Evolutionary conservation across 2,888 invertebrate genomes (phyloP).

Genomic region (Odontothrips loti): DNA sequence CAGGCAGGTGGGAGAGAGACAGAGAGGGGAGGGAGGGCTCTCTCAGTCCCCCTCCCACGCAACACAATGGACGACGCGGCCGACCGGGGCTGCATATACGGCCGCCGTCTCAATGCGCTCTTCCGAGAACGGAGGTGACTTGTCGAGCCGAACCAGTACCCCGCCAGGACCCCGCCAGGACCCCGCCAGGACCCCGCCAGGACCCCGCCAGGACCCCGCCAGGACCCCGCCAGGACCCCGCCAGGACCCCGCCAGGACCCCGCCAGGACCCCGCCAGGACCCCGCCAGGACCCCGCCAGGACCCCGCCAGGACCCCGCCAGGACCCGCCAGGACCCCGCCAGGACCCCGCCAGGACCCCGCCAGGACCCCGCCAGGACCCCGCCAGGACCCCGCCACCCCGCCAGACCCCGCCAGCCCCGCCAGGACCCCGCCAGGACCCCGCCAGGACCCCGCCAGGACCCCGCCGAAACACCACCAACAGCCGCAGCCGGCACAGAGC

Average conservation of each 20-base stretch:
- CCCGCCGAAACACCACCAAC: not conserved
- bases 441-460: not conserved
- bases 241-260: not conserved
- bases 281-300: not conserved
- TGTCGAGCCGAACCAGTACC: not conserved
- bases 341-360: not conserved
- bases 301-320: not conserved
- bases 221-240: not conserved
- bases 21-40: not conserved
- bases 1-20: not conserved
- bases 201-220: not conserved
- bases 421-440: not conserved
- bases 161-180: no score
- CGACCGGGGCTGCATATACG: no score
- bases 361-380: not conserved
- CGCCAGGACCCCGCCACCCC: not conserved
- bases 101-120: not conserved
- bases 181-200: not conserved
- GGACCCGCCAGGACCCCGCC: not conserved
- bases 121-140: slow-evolving; percentile 1
- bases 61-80: not conserved
- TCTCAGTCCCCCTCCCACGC: not conserved
- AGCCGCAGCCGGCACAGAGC: not conserved
- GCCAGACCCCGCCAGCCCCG: no score
- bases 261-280: not conserved